Base-by-base conservation (phyloP, 2,888 invertebrate species). In the Andrena dorsata region DNA sequence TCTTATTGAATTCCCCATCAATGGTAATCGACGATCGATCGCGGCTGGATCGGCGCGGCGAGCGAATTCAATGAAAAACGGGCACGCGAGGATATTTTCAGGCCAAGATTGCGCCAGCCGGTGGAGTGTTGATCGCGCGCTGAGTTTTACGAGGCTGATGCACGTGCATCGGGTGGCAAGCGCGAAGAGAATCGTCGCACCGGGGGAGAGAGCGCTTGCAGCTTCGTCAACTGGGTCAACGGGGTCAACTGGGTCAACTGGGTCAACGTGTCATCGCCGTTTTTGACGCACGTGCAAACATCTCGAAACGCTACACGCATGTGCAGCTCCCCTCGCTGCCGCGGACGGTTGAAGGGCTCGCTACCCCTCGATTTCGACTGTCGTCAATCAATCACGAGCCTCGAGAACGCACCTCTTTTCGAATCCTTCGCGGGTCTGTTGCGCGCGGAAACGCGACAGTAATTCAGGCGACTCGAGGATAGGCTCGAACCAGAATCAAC, bases 191-290 rank as follows among this genome's bases (percentile, higher is more conserved):
- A 65, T 75, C 79, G 81, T 72, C 72, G 79, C 75, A 79, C 73
- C 61, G 7, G 16, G 5, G 23, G 6, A 7, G 28, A 35, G 61
- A 81, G 82, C 80, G 88, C 85, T 90, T 83, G 88, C 90, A 84
- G 73, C 85, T 41, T 41, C 41, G 86, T 82, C 89, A 90, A 90
- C 90, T 90, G 76, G 90, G 90, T 90, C 90, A 90, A 90, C 90
- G 1, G 41, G 41, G 41, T 41, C 41, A 41, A 41, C 35, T 35
- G 10, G 35, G 86, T 82, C 89, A 90, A 90, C 90, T 90, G 78
- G 90, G 90, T 90, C 90, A 90, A 90, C 90, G 89, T 83, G 89
- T 88, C 86, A 85, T 60, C 76, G 73, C 68, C 80, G 76, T 53
- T 82, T 80, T 85, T 63, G 81, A 86, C 86, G 88, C 85, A 84